Base-by-base conservation (phyloP, 2,113 vertebrate species). In the Cynopterus brachyotis region DNA sequence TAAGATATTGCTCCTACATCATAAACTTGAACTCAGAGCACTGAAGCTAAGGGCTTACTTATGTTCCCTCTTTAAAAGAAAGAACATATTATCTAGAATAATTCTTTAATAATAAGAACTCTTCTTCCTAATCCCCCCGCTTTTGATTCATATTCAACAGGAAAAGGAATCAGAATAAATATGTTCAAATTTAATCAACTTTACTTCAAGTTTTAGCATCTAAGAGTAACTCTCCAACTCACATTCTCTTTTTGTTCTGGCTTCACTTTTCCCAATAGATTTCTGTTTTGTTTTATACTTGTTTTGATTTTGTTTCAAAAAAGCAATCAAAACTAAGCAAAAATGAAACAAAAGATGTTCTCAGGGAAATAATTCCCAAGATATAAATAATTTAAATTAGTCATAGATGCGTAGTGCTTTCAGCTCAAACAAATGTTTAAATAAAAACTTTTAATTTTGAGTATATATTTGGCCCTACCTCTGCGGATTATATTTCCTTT, bases 271-370 rank as follows among this genome's bases (percentile, higher is more conserved):
- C 26, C 53, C 73, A 82, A 35, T 3, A 75, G 5, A 66, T 40
- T 94, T 95, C 83, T 92, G 17, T 62, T 64, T 85, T 66, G 4
- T 66, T 93, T 83, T 80, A 10, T 37, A 66, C 66, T 76, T 15
- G 12, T 62, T 89, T 90, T 87, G 17, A 9, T 96, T 96, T 85
- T 69, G 4, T 60, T 82, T 90, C 35, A 40, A 47, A 88, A 69
- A 97, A 91, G 20, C 64, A 95, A 73, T 91, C 55, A 97, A 97
- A 88, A 93, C 32, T 28, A 86, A 84, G 45, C 6, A 96, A 37
- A 60, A 66, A 69, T 26, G 30, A 93, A 85, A 86, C 62, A 96
- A 94, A 95, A 94, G 45, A 32, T 30, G 19, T 47, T 69, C 5
- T 91, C 6, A 16, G 35, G 22, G 24, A 92, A 94, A 66, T 72